Evolutionary conservation across 2,888 invertebrate genomes (phyloP), one percentile per base, ranked within the genome.

Genomic region (Chromoteleia sp.): DNA sequence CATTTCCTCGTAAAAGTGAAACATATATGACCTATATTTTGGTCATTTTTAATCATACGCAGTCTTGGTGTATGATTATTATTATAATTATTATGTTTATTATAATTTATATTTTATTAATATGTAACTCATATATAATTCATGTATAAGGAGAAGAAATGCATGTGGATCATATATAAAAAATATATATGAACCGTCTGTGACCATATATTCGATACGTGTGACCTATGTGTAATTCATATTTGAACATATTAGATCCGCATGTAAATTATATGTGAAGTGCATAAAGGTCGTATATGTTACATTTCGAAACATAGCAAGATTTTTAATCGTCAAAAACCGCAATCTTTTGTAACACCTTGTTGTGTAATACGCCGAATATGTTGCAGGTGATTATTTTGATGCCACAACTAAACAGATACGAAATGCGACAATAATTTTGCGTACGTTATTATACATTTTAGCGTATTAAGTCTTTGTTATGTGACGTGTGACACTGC

Each of bases 401-500:
- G 15, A 63, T 39, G 21, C 7, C 41, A 45, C 39, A 63, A 52
- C 59, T 50, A 14, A 29, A 59, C 45, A 67, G 30, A 74, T 43
- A 68, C 41, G 59, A 63, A 43, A 70, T 12, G 14, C 15, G 76
- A 77, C 76, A 77, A 77, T 77, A 77, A 77, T 77, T 70, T 70
- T 77, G 43, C 43, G 43, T 76, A 76, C 14, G 19, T 48, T 48
- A 45, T 63, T 41, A 65, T 67, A 76, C 52, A 52, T 54, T 65
- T 41, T 67, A 75, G 50, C n/a, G 21, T 36, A 50, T 65, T 50
- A 75, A 75, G 48, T 52, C 43, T 17, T 19, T 65, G 50, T 67
- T 59, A 33, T 43, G 58, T 48, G 43, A 56, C 48, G 33, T 45
- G 30, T 48, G 12, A 63, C 73, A 54, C 30, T 58, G 29, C 33